Base-by-base conservation (phyloP, 2,888 invertebrate species). In the Pyrrhosoma nymphula region DNA sequence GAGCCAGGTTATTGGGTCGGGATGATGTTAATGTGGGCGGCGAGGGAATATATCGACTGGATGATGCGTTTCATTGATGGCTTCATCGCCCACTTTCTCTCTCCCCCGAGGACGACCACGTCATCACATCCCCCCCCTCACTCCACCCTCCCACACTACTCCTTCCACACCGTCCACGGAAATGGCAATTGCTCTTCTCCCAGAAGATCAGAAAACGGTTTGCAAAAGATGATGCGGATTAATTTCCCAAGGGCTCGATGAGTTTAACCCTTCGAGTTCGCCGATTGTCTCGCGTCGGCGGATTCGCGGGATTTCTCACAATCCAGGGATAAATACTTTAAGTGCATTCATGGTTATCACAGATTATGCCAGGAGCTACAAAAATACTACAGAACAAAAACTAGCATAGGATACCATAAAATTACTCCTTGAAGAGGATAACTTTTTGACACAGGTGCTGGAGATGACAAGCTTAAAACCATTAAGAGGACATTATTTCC, bases 181-280 rank as follows among this genome's bases (percentile, higher is more conserved):
- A 82, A 18, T 35, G 35, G 82, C 26, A 14, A 82, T 82, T 82
- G 82, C 82, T 16, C 82, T 82, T 82, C n/a, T 82, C 82, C 82
- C 35, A 82, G 26, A 82, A 82, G 82, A 82, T 35, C 4, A 82
- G 82, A 82, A 82, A 82, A 82, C 82, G 82, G 30, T 82, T 35
- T 35, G 82, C 82, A 18, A 82, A 82, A 82, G 82, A 82, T 82
- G 82, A 82, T 82, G 82, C 16, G 82, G 82, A 82, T 35, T 82
- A 82, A 82, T 82, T 82, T 82, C 82, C 82, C 82, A 82, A 35
- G 89, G 93, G 69, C 39, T 69, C 56, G 56, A 39, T 93, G 69
- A 93, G 63, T 93, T 69, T 60, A 60, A 20, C 69, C 35, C 35
- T n/a, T 47, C n/a, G 23, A 93, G 69, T 91, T 39, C 63, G 23